Base-by-base conservation (phyloP, 2,113 vertebrate genomes). In the Nipponia nippon region DNA sequence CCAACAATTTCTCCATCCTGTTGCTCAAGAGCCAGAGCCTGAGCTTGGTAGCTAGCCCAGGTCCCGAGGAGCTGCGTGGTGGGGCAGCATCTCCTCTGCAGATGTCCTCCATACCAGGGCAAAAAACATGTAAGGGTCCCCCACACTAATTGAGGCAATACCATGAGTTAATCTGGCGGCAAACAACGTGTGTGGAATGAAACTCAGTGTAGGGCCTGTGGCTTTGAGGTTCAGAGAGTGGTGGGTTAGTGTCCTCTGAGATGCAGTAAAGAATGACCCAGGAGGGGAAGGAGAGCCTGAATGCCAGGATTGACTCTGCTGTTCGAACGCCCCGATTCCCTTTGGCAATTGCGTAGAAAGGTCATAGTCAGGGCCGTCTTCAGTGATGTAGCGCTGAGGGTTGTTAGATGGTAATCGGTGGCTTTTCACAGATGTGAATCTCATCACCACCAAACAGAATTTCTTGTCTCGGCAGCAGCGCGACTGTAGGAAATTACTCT, bases 141-240 rank as follows among this genome's bases (percentile, higher is more conserved):
- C 40, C 0, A 0, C 13, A 8, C 10, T 32, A 44, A 0, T 1
- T 65, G 70, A 9, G 38, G 16, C 67, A 63, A 10, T 18, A 27
- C n/a, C 16, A 11, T 38, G 20, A 62, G 4, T 62, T 91, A 73
- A 44, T 38, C 19, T 62, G 55, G 4, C 29, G 50, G 30, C 34
- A 76, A 67, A n/a, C 2, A 4, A 13, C 0, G 2, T 18, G 4
- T 8, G 9, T 70, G 69, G 52, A 61, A 66, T 36, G 42, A 80
- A 92, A 61, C 34, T 81, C 36, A 3, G 5, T n/a, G 47, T 38
- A 63, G 25, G 10, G 11, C 13, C 17, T 40, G 10, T 42, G 87
- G 27, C 19, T 86, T 77, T 56, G 26, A 42, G 5, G 6, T 75
- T 84, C 0, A 1, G 44, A 70, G 17, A n/a, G 22, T 4, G 44